A percentile compares a stretch with the other conserved stretches of the same genome.
Evolutionary conservation across 2,888 invertebrate genomes (phyloP).

Genomic region (Conomelus anceps): DNA sequence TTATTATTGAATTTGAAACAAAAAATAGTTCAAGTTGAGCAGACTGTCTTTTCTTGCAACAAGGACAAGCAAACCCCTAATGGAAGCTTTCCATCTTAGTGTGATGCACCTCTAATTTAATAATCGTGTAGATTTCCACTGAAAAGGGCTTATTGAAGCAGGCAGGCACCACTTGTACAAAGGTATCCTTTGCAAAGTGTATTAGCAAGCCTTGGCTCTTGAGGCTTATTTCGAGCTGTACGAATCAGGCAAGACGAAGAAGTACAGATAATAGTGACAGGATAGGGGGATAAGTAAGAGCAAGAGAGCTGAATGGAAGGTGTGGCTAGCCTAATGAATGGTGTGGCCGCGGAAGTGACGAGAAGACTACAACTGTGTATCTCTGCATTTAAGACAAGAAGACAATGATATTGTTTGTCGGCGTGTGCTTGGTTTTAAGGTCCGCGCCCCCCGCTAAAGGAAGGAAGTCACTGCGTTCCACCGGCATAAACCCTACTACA

Average conservation of each 20-base stretch:
- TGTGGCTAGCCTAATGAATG: neutral
- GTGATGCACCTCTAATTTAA: neutral
- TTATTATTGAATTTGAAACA: neutral
- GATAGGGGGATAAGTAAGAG: neutral
- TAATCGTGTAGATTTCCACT: neutral
- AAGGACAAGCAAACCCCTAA: neutral
- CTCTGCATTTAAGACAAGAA: neutral
- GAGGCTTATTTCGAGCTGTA: no score
- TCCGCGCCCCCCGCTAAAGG: neutral
- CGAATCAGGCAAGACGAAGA: neutral
- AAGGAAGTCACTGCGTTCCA: neutral
- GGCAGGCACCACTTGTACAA: neutral
- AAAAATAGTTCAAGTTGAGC: no score
- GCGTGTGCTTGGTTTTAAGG: neutral
- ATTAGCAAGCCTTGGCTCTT: neutral
- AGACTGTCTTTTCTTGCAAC: no score
- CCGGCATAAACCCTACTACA: neutral
- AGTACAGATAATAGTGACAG: no score
- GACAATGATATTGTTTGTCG: neutral
- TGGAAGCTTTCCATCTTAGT: neutral
- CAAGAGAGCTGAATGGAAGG: neutral
- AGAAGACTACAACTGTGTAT: neutral
- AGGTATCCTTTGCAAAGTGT: neutral
- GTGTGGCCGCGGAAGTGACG: neutral
- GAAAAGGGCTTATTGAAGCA: neutral